phyloP scores from a whole-genome alignment of 2,888 invertebrate genomes.

The Pyrgus malvae region DNA sequence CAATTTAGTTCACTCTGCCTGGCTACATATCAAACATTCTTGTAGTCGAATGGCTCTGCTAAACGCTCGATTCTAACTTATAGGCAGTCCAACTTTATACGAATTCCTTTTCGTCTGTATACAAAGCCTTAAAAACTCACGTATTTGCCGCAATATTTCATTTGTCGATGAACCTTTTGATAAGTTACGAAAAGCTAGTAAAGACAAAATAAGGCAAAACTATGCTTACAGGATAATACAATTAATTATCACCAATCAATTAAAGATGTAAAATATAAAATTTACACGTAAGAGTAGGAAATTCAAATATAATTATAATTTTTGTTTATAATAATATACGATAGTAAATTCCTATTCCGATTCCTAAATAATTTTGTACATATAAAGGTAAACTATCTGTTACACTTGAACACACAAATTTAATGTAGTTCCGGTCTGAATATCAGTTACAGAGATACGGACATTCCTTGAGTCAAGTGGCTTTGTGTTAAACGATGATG shows the following conservation, averaged over 20 bases:
- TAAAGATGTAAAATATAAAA: no score
- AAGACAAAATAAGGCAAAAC: no score
- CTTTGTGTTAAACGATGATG: slow-evolving; percentile 42
- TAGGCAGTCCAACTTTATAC: neutral
- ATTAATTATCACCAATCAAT: no score
- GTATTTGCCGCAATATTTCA: neutral
- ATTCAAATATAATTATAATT: no score
- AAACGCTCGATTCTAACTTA: neutral
- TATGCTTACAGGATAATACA: no score
- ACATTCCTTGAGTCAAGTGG: slow-evolving; percentile 51
- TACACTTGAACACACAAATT: slow-evolving; percentile 35
- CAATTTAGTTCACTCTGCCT: neutral
- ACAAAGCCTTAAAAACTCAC: neutral
- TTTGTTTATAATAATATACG: no score
- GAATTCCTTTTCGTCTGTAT: neutral
- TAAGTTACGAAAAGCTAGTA: no score
- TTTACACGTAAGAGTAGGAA: no score
- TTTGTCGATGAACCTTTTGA: neutral
- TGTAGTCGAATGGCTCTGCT: neutral
- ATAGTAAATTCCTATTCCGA: no score
- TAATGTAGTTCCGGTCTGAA: slow-evolving; percentile 42
- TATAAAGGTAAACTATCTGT: neutral
- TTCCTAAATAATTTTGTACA: neutral
- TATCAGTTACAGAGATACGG: slow-evolving; percentile 44
- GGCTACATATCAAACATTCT: neutral